These are phyloP conservation scores for Cladopsammia gracilis DNA, from an alignment of 64 coral and sea anemone genomes.

Conservation along the genomic window DNA sequence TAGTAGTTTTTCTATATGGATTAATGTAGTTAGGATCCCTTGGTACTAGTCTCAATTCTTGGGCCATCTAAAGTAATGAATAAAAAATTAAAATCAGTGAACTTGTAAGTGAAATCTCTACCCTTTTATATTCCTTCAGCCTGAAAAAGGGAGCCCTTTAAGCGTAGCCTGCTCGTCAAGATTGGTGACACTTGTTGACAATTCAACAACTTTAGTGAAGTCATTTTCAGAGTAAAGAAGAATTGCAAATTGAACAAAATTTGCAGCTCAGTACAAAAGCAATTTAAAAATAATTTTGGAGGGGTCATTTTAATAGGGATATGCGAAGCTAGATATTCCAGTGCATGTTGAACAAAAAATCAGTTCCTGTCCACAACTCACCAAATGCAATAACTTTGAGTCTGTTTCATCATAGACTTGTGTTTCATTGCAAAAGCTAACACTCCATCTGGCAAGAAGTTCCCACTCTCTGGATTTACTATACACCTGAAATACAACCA, in stretches of 20 bases:
- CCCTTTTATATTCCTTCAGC: too few relatives aligned
- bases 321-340: too few relatives aligned
- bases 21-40: slow-evolving; percentile 89
- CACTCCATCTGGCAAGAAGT: slow-evolving; percentile 84
- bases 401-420: slow-evolving; percentile 85
- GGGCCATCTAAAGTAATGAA: slow-evolving; percentile 78
- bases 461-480: slow-evolving; percentile 82
- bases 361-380: slow-evolving; percentile 36
- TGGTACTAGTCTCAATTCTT: slow-evolving; percentile 90
- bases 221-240: too few relatives aligned
- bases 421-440: slow-evolving; percentile 95
- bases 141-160: too few relatives aligned
- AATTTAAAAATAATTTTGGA: too few relatives aligned
- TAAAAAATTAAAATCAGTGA: neutral
- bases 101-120: neutral
- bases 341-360: too few relatives aligned
- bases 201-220: too few relatives aligned
- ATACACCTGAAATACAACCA: slow-evolving; percentile 70
- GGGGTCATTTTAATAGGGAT: too few relatives aligned
- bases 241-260: too few relatives aligned
- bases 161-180: too few relatives aligned
- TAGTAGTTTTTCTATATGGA: slow-evolving; percentile 75
- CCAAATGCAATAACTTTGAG: slow-evolving; percentile 78
- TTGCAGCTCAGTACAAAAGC: too few relatives aligned
- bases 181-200: too few relatives aligned